Evolutionary conservation across 2,113 vertebrate genomes (phyloP).

Genomic region (Ploceus nigricollis): DNA sequence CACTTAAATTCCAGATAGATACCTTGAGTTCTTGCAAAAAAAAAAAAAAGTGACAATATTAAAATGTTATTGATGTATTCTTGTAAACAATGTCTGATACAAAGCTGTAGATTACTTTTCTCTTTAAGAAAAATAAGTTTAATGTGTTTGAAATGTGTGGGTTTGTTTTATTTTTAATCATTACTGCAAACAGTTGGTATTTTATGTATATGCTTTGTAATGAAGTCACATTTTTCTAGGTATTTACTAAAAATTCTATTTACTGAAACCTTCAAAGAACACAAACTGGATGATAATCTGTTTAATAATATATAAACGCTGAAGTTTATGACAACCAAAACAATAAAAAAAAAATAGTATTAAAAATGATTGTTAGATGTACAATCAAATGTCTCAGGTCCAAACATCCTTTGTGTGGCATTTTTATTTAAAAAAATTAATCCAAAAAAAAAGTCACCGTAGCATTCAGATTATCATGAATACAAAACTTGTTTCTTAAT

Average conservation of each 20-base stretch:
- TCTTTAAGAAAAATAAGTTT: neutral
- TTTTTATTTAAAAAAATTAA: neutral
- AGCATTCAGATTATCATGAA: neutral
- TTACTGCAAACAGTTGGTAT: neutral
- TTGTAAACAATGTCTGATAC: neutral
- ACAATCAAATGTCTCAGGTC: neutral
- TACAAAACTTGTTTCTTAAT: neutral
- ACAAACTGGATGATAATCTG: neutral
- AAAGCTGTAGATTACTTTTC: neutral
- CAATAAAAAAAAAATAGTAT: neutral
- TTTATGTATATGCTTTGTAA: neutral
- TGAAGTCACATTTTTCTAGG: neutral
- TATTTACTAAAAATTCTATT: neutral
- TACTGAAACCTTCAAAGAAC: neutral
- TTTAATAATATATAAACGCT: neutral
- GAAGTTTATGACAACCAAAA: neutral
- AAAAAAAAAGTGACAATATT: neutral
- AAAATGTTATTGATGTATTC: neutral
- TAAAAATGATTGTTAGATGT: neutral
- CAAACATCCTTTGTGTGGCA: neutral
- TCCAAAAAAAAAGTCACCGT: rapidly evolving
- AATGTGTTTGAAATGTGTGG: neutral
- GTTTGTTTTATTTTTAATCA: neutral
- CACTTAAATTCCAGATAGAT: neutral
- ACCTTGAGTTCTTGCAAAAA: neutral